These are phyloP conservation scores for Eupithecia centaureata DNA, from an alignment of 2,888 invertebrate genomes.

Conservation along the genomic window DNA sequence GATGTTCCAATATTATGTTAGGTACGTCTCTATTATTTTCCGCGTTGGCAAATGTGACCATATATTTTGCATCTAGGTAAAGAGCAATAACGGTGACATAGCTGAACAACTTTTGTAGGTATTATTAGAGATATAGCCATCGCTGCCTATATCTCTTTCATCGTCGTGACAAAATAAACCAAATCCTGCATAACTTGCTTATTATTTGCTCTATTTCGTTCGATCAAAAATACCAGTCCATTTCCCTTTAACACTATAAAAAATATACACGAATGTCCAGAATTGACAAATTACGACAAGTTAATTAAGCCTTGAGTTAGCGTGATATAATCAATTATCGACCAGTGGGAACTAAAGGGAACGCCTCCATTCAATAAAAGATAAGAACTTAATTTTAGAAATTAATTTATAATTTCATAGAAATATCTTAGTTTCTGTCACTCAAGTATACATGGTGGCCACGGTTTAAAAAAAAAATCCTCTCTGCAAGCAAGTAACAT, in stretches of 20 bases:
- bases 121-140: too few species aligned
- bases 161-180: background rate
- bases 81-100: background rate
- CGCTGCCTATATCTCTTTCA: background rate
- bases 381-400: background rate
- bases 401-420: background rate
- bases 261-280: background rate
- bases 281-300: background rate
- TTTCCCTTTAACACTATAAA: too few species aligned
- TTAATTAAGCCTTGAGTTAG: background rate
- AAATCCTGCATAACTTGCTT: background rate
- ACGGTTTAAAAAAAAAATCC: too few species aligned
- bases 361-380: background rate
- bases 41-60: background rate
- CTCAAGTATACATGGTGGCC: slow-evolving; percentile 1
- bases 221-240: too few species aligned
- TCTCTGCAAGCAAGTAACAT: too few species aligned
- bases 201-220: background rate
- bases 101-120: too few species aligned
- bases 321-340: background rate
- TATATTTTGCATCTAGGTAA: background rate
- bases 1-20: background rate
- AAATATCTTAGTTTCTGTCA: background rate
- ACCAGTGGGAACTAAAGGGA: background rate
- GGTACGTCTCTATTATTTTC: background rate